Base-by-base conservation (phyloP, 2,888 invertebrate species). In the Caenorhabditis sinica region DNA sequence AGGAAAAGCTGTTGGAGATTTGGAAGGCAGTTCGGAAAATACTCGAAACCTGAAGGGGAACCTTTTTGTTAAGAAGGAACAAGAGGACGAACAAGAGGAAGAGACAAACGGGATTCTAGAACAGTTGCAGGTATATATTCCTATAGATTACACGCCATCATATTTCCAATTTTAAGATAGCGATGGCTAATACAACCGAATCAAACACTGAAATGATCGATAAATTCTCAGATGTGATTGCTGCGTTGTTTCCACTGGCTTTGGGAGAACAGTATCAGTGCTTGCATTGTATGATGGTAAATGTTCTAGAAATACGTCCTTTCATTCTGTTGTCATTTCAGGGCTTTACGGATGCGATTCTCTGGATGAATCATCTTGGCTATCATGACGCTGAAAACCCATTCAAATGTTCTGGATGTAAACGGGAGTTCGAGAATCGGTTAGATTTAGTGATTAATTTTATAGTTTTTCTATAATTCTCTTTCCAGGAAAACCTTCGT, bases 321-420 rank as follows among this genome's bases (percentile, higher is more conserved):
- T 28, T 60, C 23, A 77, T 15, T 51, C 49, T 13, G 8, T 43
- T 66, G 60, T 60, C 20, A 2, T 61, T 53, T 25, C 40, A 79
- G 79, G 58, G 76, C 25, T 83, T 83, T 20, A 33, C 63, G 2
- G 83, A 83, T 53, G 73, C 77, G 11, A 73, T 83, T 51, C 68
- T 83, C 8, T 83, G 83, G 83, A 83, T 83, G 83, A 73, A 40
- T 1, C 83, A 83, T 25, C 60, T 83, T 13, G 66, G 60, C 15
- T 83, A 72, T 66, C 83, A 83, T 30, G 77, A 83, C 30, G 40
- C 40, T 11, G 45, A 61, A 1, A 66, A 77, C 20, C 77, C 77
- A 8, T 68, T 83, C 51, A 68, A 68, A 56, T 83, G 83, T 33
- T 51, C 83, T 8, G 66, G 72, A n/a, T 83, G 83, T 45, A 20